Evolutionary conservation across 2,888 invertebrate species (phyloP), one percentile per base, ranked within the genome.

Genomic region (Glomeris marginata): DNA sequence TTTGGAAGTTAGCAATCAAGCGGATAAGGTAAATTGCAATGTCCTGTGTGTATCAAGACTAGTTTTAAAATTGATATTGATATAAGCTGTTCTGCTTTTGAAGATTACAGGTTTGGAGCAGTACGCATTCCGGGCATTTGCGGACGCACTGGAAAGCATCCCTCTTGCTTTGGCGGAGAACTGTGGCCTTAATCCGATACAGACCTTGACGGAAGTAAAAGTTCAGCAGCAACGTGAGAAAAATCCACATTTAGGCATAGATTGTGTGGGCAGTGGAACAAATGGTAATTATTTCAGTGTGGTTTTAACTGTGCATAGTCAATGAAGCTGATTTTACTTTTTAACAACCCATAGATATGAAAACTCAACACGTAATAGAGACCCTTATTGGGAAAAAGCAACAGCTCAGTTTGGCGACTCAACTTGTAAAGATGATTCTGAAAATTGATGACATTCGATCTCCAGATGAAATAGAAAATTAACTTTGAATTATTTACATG

Each of bases 401-500:
- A 64, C 98, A 98, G 72, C 84, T 98, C 53, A 74, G 92, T 34
- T 73, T 99, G 58, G 97, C 98, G 18, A 92, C 97, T 0, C 98
- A 98, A 64, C 76, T 98, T 55, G 97, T 97, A 47, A 94, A 97
- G 68, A 98, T 99, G 98, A 97, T 98, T 58, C 77, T 98, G 58
- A 99, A 98, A 72, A 99, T 98, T 54, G 98, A 98, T 66, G 98
- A 98, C 66, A 86, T 99, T 38, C 78, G 81, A 58, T 74, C 77
- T 52, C 72, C 77, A 42, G 69, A 66, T 47, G 68, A 69, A 8
- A 43, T 28, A 21, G 44, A 54, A 58, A 62, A 52, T 54, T 58
- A 37, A 46, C 2, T 37, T 13, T 20, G 18, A 40, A 10, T 40
- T 40, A 40, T n/a, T n/a, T n/a, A n/a, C n/a, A n/a, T n/a, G n/a